These are phyloP conservation scores for Aurelia sp. DNA, from an alignment of 30 jellyfish, hydroid and myxozoan species.

Conservation along the genomic window DNA sequence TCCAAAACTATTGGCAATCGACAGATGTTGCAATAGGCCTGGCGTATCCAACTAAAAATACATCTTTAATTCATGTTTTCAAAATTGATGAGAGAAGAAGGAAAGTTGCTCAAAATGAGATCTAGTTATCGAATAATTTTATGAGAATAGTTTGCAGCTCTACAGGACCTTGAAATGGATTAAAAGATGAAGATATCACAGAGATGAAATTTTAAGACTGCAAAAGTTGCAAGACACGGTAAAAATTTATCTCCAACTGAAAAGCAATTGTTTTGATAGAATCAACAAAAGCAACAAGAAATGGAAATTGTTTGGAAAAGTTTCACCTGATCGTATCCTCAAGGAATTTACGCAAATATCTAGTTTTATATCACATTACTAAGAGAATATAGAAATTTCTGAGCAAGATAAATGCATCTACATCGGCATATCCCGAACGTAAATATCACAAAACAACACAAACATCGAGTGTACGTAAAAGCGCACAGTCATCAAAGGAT, in stretches of 20 bases:
- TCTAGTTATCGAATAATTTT: no score
- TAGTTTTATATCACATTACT: not conserved
- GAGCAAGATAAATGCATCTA: not conserved
- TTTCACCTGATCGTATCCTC: not conserved
- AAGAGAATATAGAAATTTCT: not conserved
- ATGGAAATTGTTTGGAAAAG: not conserved
- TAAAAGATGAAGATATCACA: no score
- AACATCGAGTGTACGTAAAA: constrained; percentile 8
- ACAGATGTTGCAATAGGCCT: no score
- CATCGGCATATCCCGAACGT: not conserved
- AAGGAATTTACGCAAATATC: no score
- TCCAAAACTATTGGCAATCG: no score
- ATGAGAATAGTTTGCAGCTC: no score
- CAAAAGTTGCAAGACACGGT: not conserved
- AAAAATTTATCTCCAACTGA: not conserved
- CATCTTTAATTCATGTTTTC: no score
- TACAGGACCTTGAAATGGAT: no score
- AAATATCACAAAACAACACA: not conserved
- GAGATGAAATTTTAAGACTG: not conserved
- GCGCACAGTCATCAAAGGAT: constrained; percentile 49
- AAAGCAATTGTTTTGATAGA: not conserved
- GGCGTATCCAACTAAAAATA: no score
- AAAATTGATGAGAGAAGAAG: no score
- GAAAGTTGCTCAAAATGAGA: no score
- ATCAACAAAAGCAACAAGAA: not conserved